phyloP scores from a whole-genome alignment of 2,888 invertebrate genomes.

The Cyrtodaria siliqua region DNA sequence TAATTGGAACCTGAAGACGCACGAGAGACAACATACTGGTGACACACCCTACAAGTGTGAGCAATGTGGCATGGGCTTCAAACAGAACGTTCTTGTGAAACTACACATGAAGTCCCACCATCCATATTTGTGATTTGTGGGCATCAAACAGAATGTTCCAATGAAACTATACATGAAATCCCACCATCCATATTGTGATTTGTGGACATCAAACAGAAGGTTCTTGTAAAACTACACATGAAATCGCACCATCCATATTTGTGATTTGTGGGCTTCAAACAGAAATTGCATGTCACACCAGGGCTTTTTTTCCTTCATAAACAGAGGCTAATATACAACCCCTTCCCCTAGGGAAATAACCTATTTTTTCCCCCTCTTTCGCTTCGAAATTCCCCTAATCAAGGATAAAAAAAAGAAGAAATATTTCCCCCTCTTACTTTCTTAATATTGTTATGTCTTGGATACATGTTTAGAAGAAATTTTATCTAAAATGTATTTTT shows the following conservation, averaged over 20 bases:
- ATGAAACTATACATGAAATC: conserved; percentile 49
- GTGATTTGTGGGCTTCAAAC: too few relatives aligned
- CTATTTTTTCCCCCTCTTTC: too few relatives aligned
- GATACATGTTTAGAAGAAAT: too few relatives aligned
- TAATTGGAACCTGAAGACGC: conserved; percentile 60
- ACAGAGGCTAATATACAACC: too few relatives aligned
- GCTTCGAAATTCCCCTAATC: too few relatives aligned
- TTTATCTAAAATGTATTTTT: too few relatives aligned
- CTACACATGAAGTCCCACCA: conserved; percentile 54
- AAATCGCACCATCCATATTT: conserved; percentile 48
- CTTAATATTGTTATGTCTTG: too few relatives aligned
- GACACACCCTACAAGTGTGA: conserved; percentile 50
- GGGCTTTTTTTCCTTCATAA: too few relatives aligned
- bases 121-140: conserved; percentile 14
- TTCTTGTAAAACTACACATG: conserved; percentile 46
- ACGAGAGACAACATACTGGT: conserved; percentile 49
- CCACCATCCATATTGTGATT: conserved; percentile 33
- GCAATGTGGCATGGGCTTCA: conserved; percentile 50
- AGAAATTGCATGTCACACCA: too few relatives aligned
- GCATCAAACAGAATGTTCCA: conserved; percentile 58
- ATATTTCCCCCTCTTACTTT: too few relatives aligned
- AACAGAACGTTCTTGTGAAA: conserved; percentile 55
- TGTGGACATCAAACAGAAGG: conserved; percentile 56
- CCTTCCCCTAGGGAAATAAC: too few relatives aligned
- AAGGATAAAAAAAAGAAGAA: too few relatives aligned